Evolutionary conservation across 1,140 invertebrate genomes (phyloP).

Genomic region (Drosophila nigrodunni): DNA sequence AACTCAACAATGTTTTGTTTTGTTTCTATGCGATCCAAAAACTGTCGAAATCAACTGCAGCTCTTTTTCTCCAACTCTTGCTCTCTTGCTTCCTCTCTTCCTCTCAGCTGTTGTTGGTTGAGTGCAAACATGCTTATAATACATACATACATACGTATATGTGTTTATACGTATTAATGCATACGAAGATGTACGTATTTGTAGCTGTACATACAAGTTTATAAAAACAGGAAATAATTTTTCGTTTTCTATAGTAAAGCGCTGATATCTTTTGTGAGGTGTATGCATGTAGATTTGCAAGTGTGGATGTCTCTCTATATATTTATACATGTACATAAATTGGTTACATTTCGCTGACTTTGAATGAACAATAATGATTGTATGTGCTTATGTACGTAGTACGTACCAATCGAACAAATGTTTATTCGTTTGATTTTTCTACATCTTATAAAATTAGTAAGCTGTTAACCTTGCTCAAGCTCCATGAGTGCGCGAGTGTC

Average conservation of each 20-base stretch:
- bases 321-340: too few species aligned
- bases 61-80: slow-evolving; percentile 2
- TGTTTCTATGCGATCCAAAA: slow-evolving; percentile 5
- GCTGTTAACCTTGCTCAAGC: slow-evolving; percentile 59
- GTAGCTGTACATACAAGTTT: background rate
- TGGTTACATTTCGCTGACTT: too few species aligned
- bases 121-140: background rate
- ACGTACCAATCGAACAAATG: background rate
- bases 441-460: slow-evolving; percentile 42
- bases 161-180: background rate
- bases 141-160: slow-evolving; percentile 6
- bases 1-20: slow-evolving; percentile 33
- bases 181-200: background rate
- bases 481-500: slow-evolving; percentile 19
- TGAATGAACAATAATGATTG: background rate
- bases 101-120: slow-evolving; percentile 17
- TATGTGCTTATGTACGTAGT: slow-evolving; percentile 8
- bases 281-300: too few species aligned
- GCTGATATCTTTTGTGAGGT: slow-evolving; percentile 32
- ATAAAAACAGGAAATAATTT: slow-evolving; percentile 14
- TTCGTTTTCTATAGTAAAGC: slow-evolving; percentile 62
- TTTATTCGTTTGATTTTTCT: slow-evolving; percentile 35
- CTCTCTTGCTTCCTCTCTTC: slow-evolving; percentile 14
- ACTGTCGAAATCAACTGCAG: slow-evolving; percentile 30
- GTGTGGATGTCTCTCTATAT: too few species aligned